Evolutionary conservation across 2,888 invertebrate genomes (phyloP).

Genomic region (Latrodectus hesperus): DNA sequence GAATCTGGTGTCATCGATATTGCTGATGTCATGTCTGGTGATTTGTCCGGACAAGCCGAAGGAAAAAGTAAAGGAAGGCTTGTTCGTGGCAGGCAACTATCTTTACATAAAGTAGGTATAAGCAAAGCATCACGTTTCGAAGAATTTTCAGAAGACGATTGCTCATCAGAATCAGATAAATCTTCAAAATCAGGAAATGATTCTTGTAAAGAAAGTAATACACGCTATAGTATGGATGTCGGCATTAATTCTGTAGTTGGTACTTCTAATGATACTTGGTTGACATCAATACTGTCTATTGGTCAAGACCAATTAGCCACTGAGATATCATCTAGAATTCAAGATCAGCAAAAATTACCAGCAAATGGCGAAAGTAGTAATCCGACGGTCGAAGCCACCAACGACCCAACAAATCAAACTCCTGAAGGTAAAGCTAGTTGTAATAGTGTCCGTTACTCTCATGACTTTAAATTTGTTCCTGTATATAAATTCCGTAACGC

Average conservation of each 20-base stretch:
- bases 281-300: neutral
- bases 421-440: neutral
- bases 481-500: conserved; percentile 79
- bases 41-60: conserved; percentile 75
- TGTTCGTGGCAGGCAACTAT: conserved; percentile 71
- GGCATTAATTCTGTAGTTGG: neutral
- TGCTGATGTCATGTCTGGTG: conserved; percentile 73
- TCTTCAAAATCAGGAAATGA: neutral
- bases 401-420: neutral
- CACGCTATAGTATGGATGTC: neutral
- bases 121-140: conserved; percentile 76
- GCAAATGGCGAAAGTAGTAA: neutral
- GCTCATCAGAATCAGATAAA: neutral
- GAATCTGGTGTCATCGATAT: conserved; percentile 79
- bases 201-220: neutral
- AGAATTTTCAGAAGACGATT: neutral
- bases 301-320: neutral
- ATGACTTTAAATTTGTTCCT: conserved; percentile 82
- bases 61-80: conserved; percentile 70
- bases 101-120: conserved; percentile 75
- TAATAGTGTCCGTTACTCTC: conserved; percentile 77
- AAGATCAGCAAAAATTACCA: neutral
- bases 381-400: neutral
- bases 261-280: conserved; percentile 2
- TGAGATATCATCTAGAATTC: neutral